phyloP scores from a whole-genome alignment of 2,888 invertebrate genomes.

The Nemapogon koenigi region DNA sequence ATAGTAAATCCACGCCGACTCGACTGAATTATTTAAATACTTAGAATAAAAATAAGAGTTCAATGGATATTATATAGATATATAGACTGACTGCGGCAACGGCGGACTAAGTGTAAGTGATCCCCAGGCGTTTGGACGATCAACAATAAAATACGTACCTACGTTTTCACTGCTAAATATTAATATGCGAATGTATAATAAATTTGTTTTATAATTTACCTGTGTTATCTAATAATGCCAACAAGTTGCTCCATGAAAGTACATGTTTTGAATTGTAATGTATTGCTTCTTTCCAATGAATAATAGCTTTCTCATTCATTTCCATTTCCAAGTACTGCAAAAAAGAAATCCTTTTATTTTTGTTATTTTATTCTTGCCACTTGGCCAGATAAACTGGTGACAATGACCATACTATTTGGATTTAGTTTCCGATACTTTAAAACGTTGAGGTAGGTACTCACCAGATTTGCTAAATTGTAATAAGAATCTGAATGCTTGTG shows the following conservation, averaged over 20 bases:
- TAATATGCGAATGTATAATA: too few relatives aligned
- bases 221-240: conserved; percentile 82
- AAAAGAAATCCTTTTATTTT: conserved; percentile 8
- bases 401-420: too few relatives aligned
- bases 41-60: too few relatives aligned
- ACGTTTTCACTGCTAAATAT: too few relatives aligned
- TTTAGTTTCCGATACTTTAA: not conserved
- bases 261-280: conserved; percentile 77
- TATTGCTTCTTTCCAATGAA: conserved; percentile 85
- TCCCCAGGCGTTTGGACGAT: too few relatives aligned
- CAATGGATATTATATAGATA: too few relatives aligned
- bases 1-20: too few relatives aligned
- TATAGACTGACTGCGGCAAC: too few relatives aligned
- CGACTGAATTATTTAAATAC: too few relatives aligned
- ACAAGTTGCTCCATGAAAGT: conserved; percentile 91
- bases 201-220: conserved; percentile 33
- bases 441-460: conserved; percentile 41
- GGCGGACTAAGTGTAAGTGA: too few relatives aligned
- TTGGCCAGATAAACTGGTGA: not conserved
- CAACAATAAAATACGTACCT: too few relatives aligned
- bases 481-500: conserved; percentile 89
- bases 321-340: conserved; percentile 81
- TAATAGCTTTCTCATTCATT: conserved; percentile 74
- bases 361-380: not conserved
- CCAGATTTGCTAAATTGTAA: conserved; percentile 95